These are phyloP conservation scores for Bergia sp. DNA, from an alignment of 92 coral and sea anemone genomes.

Conservation along the genomic window DNA sequence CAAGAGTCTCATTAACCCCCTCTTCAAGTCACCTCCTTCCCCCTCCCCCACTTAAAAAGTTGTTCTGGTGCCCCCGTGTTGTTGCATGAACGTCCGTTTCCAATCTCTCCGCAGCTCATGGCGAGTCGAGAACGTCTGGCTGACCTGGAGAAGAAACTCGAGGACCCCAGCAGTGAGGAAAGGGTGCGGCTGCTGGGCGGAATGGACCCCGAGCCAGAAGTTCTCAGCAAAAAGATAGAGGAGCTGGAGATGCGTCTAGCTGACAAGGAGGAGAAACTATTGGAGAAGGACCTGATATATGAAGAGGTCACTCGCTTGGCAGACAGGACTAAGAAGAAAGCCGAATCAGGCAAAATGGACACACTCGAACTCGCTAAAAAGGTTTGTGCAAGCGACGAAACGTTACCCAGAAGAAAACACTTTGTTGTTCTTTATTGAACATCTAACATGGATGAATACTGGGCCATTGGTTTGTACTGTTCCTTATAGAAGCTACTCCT, in stretches of 20 bases:
- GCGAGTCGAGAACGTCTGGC: slow-evolving; percentile 87
- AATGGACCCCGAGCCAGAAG: slow-evolving; percentile 93
- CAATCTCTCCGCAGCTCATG: slow-evolving; percentile 59
- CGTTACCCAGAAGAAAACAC: background rate
- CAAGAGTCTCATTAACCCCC: too few species aligned
- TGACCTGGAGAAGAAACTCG: slow-evolving; percentile 88
- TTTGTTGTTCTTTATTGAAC: background rate
- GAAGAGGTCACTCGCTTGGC: slow-evolving; percentile 98
- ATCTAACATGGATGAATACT: background rate
- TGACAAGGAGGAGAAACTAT: slow-evolving; percentile 96
- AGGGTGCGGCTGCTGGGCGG: slow-evolving; percentile 91
- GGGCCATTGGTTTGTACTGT: too few species aligned
- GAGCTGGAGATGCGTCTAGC: slow-evolving; percentile 95
- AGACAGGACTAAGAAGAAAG: slow-evolving; percentile 94
- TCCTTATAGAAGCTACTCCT: background rate
- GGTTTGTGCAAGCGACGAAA: slow-evolving; percentile 46
- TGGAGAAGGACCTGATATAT: slow-evolving; percentile 92
- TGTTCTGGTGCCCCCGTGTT: too few species aligned
- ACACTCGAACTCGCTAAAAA: slow-evolving; percentile 94
- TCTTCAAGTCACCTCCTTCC: too few species aligned
- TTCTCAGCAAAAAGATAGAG: slow-evolving; percentile 90
- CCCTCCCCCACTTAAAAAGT: too few species aligned
- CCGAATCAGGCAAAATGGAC: slow-evolving; percentile 96
- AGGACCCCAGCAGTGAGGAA: slow-evolving; percentile 86
- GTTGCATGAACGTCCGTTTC: background rate